Conservation (phyloP, 1,140 invertebrate genomes). For the Pteromalus puparum region DNA sequence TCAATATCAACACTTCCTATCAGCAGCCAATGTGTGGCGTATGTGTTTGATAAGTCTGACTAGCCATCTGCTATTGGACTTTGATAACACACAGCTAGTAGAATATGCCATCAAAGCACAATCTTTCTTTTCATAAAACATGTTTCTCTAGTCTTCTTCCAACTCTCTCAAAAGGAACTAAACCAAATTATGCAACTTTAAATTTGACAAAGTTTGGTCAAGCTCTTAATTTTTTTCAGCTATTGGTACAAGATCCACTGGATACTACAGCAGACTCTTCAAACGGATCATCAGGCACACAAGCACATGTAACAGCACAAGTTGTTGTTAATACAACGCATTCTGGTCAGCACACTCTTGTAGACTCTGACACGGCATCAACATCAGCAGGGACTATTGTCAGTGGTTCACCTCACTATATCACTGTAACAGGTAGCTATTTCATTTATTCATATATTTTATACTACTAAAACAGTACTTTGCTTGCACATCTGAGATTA, state of each 20-base stretch:
- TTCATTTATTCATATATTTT: not conserved
- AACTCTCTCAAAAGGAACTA: not conserved
- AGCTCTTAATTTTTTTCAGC: conserved; percentile 61
- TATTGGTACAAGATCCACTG: conserved; percentile 72
- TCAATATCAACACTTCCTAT: conserved; percentile 28
- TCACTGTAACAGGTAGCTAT: conserved; percentile 75
- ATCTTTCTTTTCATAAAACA: not conserved
- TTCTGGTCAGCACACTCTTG: conserved; percentile 70
- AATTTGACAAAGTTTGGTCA: conserved; percentile 24
- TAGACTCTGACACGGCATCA: conserved; percentile 72
- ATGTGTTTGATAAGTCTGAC: conserved; percentile 51
- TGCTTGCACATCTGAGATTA: not conserved
- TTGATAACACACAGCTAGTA: conserved; percentile 47
- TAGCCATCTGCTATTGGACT: conserved; percentile 55
- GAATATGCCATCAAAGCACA: conserved; percentile 1
- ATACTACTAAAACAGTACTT: not conserved
- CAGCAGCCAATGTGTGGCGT: not conserved
- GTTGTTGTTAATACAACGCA: conserved; percentile 75
- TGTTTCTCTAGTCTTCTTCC: not conserved
- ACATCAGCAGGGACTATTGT: conserved; percentile 72
- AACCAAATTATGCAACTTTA: conserved; percentile 2
- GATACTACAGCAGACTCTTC: conserved; percentile 73
- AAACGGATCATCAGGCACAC: conserved; percentile 72
- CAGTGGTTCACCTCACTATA: conserved; percentile 75
- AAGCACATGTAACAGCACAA: conserved; percentile 74